Base-by-base conservation (phyloP, 2,797 vertebrate genomes). In the Kryptolebias ocellatus region DNA sequence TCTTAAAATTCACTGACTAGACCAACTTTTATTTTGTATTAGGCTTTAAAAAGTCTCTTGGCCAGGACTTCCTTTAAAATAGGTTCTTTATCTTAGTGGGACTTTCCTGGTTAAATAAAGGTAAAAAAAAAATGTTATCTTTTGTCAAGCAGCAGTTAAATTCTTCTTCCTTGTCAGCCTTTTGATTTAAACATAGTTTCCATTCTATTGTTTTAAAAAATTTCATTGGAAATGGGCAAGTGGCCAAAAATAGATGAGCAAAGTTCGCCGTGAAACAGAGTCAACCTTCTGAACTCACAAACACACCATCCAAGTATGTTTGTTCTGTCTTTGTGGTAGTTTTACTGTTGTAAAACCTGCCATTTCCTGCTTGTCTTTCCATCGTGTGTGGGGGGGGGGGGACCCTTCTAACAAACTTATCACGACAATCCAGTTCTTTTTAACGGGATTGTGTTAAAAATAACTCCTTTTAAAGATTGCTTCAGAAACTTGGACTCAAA, bases 331-430 rank as follows among this genome's bases (percentile, higher is more conserved):
- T 55, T 72, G 47, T 59, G 60, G 51, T 52, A 46, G 56, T 18
- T 55, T 72, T 76, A 70, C 74, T 64, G 60, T 80, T 51, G 78
- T 81, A 74, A 70, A 66, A 74, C 11, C 76, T 72, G 68, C 10
- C 14, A 52, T 51, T 71, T 76, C 75, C 72, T 67, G 52, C 71
- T 76, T 1, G 4, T 65, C 29, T 29, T 47, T 63, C 46, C 55
- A 53, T 67, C 51, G 20, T 24, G 20, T 29, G 62, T n/a, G 24
- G 1, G 1, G 64, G 4, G 34, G 62, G 28, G 1, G 1, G 64
- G 1, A 1, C 64, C 39, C 71, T 44, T 49, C 53, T 76, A 53
- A 58, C 56, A 47, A 59, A 68, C 60, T 66, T 20, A 10, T 20
- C 4, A 12, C 17, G 17, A 8, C 8, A 31, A 28, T 28, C 14